Evolutionary conservation across 2,797 vertebrate genomes (phyloP), one percentile per base, ranked within the genome.

Genomic region (Microcaecilia unicolor): DNA sequence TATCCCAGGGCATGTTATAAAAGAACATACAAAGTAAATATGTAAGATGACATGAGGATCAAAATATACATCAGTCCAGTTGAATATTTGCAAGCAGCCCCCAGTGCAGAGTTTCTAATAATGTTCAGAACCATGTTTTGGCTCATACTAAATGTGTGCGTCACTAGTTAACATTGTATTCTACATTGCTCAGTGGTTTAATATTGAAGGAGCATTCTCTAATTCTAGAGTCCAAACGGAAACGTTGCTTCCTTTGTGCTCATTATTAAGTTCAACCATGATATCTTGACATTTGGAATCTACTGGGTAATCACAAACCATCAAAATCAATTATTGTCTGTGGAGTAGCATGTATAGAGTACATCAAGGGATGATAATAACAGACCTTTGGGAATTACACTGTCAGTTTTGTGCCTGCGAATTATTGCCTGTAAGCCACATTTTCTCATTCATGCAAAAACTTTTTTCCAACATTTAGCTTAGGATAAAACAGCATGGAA

Each of bases 361-460:
- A 21, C 26, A 17, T 7, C 3, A 6, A 11, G 5, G 33, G 33
- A 36, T 0, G 21, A 18, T 5, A 13, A 39, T 34, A 61, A 60
- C 27, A 44, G n/a, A n/a, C n/a, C n/a, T n/a, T n/a, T n/a, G n/a
- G n/a, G n/a, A n/a, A n/a, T n/a, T n/a, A n/a, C n/a, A n/a, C n/a
- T n/a, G n/a, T 19, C 25, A 16, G 31, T 59, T 51, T 49, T 60
- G 52, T 65, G 43, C 44, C 42, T 34, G 41, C 51, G 50, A 70
- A 50, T 1, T 36, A 53, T 58, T 41, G 40, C 44, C 55, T 52
- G 30, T 56, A 40, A 45, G 28, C 28, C 29, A 19, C 34, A n/a
- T 51, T 55, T 49, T 31, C 26, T 37, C 48, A 22, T 31, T 52
- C 20, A 42, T 64, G 45, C 36, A 48, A 61, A 59, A 0, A 2